Evolutionary conservation across 2,888 invertebrate genomes (phyloP).

Genomic region (Sarcophaga subvicina): DNA sequence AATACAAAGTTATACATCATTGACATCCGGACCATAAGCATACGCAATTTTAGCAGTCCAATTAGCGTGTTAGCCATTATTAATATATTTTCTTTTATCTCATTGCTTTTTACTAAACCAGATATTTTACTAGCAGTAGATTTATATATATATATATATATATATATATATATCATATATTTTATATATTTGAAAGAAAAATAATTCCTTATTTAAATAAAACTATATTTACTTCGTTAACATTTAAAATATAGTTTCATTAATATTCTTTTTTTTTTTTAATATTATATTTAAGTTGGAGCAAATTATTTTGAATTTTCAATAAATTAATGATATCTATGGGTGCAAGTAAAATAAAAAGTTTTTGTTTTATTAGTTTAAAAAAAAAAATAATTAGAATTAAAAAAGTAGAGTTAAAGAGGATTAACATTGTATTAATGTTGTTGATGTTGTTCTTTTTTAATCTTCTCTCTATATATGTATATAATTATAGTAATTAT

Average conservation of each 20-base stretch:
- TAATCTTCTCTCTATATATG: not conserved
- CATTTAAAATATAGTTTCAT: constrained; percentile 44
- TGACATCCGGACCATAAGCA: too few species aligned
- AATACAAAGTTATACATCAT: too few species aligned
- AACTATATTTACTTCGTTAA: constrained; percentile 63
- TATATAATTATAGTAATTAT: not conserved
- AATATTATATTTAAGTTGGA: constrained; percentile 29
- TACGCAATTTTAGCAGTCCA: too few species aligned
- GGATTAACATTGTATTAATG: not conserved
- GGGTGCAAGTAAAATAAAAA: constrained; percentile 18
- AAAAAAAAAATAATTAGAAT: constrained; percentile 17
- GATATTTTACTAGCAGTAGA: too few species aligned
- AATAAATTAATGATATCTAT: constrained; percentile 27
- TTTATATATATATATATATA: too few species aligned
- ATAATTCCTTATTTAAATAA: constrained; percentile 1
- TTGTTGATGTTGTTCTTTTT: too few species aligned
- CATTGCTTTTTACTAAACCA: too few species aligned
- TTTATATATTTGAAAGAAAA: too few species aligned
- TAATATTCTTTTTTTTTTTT: constrained; percentile 15
- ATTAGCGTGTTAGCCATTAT: too few species aligned
- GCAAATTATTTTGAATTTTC: constrained; percentile 31
- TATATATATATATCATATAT: too few species aligned
- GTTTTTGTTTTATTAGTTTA: constrained; percentile 22
- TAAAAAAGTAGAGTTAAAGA: not conserved
- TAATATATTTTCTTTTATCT: too few species aligned